phyloP scores from a whole-genome alignment of 2,797 vertebrate genomes.

The Typhlichthys eigenmanni region DNA sequence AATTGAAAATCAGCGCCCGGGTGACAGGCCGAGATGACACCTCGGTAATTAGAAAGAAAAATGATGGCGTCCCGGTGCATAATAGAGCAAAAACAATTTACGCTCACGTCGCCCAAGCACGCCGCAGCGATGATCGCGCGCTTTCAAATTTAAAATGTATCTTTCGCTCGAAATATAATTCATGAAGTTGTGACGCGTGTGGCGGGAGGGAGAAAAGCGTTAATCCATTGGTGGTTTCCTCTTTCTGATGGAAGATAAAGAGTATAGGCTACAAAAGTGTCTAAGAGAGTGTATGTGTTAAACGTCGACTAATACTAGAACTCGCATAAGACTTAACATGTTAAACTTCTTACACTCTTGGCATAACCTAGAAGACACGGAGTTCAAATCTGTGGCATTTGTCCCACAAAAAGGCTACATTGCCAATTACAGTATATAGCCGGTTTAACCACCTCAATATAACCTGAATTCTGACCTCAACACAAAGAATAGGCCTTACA shows the following conservation, averaged over 20 bases:
- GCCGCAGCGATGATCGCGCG: slow-evolving; percentile 88
- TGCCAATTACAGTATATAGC: no score
- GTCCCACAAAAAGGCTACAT: no score
- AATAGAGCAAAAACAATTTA: slow-evolving; percentile 99
- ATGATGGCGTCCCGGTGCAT: slow-evolving; percentile 99
- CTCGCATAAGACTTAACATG: no score
- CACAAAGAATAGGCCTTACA: not conserved
- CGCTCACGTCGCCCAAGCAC: slow-evolving; percentile 86
- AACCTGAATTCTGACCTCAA: slow-evolving; percentile 59
- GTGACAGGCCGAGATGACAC: slow-evolving; percentile 98
- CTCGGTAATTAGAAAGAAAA: slow-evolving; percentile 99
- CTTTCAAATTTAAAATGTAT: slow-evolving; percentile 98
- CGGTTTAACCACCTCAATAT: no score
- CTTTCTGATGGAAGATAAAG: slow-evolving; percentile 41
- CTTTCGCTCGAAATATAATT: slow-evolving; percentile 89
- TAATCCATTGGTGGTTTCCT: slow-evolving; percentile 91
- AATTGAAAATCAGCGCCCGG: slow-evolving; percentile 99
- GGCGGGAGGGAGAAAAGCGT: slow-evolving; percentile 57
- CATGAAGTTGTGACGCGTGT: slow-evolving; percentile 96
- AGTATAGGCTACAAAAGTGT: no score
- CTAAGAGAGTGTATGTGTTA: no score
- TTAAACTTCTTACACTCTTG: no score
- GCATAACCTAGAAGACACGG: no score
- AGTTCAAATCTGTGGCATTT: no score
- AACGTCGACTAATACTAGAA: no score